Conservation (phyloP, 2,113 vertebrate genomes). For the Suricata suricatta region DNA sequence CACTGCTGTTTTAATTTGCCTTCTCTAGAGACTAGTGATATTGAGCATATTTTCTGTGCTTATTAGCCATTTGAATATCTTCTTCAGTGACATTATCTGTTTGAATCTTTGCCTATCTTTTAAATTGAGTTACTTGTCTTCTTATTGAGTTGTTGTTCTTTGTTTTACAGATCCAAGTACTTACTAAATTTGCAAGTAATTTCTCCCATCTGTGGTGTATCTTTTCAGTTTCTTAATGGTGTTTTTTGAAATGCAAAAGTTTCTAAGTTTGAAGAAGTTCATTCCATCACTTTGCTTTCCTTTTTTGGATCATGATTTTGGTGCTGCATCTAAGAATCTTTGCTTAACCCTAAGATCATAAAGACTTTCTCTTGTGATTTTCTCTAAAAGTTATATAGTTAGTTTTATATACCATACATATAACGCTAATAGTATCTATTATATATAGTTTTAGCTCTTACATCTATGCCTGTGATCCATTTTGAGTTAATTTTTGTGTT, state of each 20-base stretch:
- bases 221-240: constrained; percentile 46
- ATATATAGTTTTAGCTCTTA: background rate
- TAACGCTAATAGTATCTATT: too few species aligned
- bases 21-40: background rate
- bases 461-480: background rate
- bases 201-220: background rate
- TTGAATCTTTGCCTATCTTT: background rate
- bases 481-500: background rate
- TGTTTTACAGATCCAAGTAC: background rate
- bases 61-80: background rate
- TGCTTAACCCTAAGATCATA: background rate
- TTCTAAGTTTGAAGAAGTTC: constrained; percentile 9
- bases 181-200: constrained; percentile 4
- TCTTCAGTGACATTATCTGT: background rate
- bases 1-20: background rate
- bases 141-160: constrained; percentile 32
- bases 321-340: background rate
- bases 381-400: background rate
- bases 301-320: background rate
- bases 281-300: background rate
- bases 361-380: background rate
- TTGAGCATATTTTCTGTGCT: background rate
- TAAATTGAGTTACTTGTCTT: constrained; percentile 38
- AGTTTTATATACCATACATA: too few species aligned
- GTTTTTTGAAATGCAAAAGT: background rate